Conservation (phyloP, 2,113 vertebrate genomes). For the Silurus asotus region DNA sequence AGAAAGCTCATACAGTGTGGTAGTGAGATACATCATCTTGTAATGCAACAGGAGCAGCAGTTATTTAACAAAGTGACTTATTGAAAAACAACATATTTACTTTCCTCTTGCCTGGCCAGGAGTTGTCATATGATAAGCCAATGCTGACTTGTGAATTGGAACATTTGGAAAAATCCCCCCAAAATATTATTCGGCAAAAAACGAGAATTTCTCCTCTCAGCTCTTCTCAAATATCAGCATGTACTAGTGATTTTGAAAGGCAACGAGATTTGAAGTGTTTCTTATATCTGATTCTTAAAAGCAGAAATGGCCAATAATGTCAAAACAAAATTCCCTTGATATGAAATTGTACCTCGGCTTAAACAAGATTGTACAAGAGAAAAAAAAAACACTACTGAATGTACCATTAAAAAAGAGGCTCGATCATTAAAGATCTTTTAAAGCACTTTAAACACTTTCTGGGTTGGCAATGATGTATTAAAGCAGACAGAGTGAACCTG, state of each 20-base stretch:
- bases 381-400: not conserved
- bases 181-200: not conserved
- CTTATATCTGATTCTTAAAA: not conserved
- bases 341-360: not conserved
- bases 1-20: not conserved
- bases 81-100: not conserved
- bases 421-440: not conserved
- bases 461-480: not conserved
- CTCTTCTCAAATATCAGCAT: not conserved
- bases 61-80: not conserved
- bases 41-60: not conserved
- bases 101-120: not conserved
- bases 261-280: not conserved
- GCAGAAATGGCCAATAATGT: not conserved
- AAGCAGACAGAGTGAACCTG: not conserved
- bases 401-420: not conserved
- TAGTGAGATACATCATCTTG: not conserved
- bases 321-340: not conserved
- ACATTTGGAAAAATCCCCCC: not conserved
- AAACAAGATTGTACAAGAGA: not conserved
- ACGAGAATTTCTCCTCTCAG: not conserved
- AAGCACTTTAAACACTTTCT: not conserved
- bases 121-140: not conserved
- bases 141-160: not conserved
- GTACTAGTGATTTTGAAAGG: not conserved